These are phyloP conservation scores for Coptodon bakossiorum DNA, from an alignment of 2,113 vertebrate genomes.

Conservation along the genomic window DNA sequence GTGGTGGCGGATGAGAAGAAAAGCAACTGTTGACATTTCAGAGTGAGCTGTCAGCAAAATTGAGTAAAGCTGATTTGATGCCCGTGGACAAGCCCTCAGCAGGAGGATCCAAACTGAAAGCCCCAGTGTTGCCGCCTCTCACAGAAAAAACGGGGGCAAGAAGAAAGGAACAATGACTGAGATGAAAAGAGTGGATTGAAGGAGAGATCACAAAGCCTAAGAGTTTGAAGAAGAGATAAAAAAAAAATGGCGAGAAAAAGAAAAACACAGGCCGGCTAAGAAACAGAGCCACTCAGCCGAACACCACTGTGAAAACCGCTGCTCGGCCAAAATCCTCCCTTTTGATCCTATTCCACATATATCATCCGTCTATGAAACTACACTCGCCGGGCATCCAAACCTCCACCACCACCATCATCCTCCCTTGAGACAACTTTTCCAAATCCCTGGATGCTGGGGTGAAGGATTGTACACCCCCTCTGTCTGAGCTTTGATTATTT, in stretches of 20 bases:
- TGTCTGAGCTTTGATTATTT: constrained; percentile 39
- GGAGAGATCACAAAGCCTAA: constrained; percentile 28
- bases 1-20: not conserved
- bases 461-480: constrained; percentile 11
- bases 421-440: constrained; percentile 28
- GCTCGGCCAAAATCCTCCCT: constrained; percentile 36
- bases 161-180: constrained; percentile 30
- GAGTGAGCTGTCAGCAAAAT: constrained; percentile 39
- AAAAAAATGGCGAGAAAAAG: constrained; percentile 7
- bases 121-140: not conserved
- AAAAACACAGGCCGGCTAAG: not conserved
- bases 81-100: constrained; percentile 21
- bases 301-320: constrained; percentile 4
- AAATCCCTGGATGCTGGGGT: constrained; percentile 46
- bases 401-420: not conserved
- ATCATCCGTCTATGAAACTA: constrained; percentile 30
- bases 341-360: constrained; percentile 49
- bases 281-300: constrained; percentile 8
- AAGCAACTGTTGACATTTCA: constrained; percentile 30
- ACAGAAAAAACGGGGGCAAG: not conserved
- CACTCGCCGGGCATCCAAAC: not conserved
- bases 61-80: constrained; percentile 43
- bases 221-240: constrained; percentile 30
- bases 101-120: constrained; percentile 6
- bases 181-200: constrained; percentile 13